Conservation (phyloP, 2,113 vertebrate genomes). For the Nothobranchius furzeri region DNA sequence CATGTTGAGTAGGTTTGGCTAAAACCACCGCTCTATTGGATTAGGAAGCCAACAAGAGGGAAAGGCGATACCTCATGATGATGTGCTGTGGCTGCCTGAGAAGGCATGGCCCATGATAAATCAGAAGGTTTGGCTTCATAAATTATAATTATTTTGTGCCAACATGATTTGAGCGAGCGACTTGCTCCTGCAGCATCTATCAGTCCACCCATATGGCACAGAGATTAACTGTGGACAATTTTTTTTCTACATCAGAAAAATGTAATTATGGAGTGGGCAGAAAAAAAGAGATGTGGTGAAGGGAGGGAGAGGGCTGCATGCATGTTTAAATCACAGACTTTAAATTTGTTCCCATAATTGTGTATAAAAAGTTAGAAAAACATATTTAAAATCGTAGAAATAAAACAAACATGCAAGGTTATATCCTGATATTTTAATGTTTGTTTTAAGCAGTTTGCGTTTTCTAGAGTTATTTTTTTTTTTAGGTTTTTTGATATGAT, state of each 20-base stretch:
- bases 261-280: constrained; percentile 34
- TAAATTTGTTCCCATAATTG: neutral
- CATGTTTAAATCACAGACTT: constrained; percentile 17
- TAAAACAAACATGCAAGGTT: neutral
- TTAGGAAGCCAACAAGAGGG: constrained; percentile 61
- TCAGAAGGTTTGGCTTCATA: constrained; percentile 72
- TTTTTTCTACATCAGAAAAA: constrained; percentile 47
- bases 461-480: neutral
- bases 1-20: constrained; percentile 49
- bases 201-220: constrained; percentile 73
- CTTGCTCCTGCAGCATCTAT: constrained; percentile 76
- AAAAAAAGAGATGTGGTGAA: constrained; percentile 32
- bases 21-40: constrained; percentile 58
- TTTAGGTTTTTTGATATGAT: neutral
- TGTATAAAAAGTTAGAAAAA: neutral
- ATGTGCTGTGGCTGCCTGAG: constrained; percentile 53
- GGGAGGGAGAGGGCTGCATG: constrained; percentile 13
- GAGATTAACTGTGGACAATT: constrained; percentile 60
- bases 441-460: neutral
- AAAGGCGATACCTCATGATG: constrained; percentile 74
- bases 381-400: neutral
- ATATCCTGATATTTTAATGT: neutral
- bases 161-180: constrained; percentile 70
- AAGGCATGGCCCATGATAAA: constrained; percentile 65
- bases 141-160: constrained; percentile 77